Evolutionary conservation across 2,888 invertebrate species (phyloP).

Genomic region (Catocala nupta): DNA sequence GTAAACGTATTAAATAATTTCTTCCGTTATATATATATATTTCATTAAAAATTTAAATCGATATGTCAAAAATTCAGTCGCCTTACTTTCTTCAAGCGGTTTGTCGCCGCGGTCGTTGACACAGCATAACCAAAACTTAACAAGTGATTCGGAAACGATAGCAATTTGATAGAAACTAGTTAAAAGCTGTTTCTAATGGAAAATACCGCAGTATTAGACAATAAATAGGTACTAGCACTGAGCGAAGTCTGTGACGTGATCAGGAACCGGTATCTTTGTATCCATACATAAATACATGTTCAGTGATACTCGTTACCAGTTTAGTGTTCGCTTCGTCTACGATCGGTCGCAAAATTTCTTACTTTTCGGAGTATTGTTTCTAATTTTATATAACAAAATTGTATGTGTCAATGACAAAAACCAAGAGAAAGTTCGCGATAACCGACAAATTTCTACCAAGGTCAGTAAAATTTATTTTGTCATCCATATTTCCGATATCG

Average conservation of each 20-base stretch:
- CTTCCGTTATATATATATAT: neutral
- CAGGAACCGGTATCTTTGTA: constrained; percentile 55
- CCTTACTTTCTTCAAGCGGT: neutral
- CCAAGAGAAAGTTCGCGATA: constrained; percentile 84
- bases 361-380: constrained; percentile 73
- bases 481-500: no score
- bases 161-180: constrained; percentile 29
- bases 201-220: constrained; percentile 47
- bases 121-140: neutral
- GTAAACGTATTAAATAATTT: no score
- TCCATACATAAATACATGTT: constrained; percentile 67
- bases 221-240: constrained; percentile 34
- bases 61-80: neutral
- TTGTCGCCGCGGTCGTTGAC: constrained; percentile 16
- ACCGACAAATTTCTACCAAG: constrained; percentile 86
- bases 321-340: constrained; percentile 56
- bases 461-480: constrained; percentile 60
- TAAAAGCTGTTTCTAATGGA: constrained; percentile 45
- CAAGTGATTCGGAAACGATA: constrained; percentile 18
- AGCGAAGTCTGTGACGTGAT: constrained; percentile 31
- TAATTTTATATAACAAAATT: constrained; percentile 63
- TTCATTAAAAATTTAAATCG: neutral
- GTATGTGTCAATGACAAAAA: constrained; percentile 87
- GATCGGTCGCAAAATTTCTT: constrained; percentile 69
- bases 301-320: constrained; percentile 59